phyloP scores from a whole-genome alignment of 2,797 vertebrate genomes.

The Enteromius treurensis region DNA sequence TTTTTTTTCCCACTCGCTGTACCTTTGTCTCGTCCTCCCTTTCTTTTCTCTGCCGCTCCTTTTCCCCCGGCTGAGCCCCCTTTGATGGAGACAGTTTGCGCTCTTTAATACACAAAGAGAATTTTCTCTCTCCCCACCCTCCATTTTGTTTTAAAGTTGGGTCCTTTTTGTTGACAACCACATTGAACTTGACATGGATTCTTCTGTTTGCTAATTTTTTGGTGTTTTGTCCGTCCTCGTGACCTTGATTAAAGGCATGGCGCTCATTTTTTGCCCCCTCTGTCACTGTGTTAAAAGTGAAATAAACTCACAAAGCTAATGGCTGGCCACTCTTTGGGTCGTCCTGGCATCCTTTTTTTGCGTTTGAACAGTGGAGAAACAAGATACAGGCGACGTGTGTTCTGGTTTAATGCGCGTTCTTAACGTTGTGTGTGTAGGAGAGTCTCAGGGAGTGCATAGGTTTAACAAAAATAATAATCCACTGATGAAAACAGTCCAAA shows the following conservation, averaged over 20 bases:
- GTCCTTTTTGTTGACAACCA: conserved; percentile 61
- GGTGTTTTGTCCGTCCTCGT: conserved; percentile 16
- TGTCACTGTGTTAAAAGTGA: conserved; percentile 25
- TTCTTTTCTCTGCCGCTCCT: conserved; percentile 63
- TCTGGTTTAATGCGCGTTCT: conserved; percentile 23
- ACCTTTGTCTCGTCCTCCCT: conserved; percentile 70
- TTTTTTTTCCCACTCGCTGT: conserved; percentile 76
- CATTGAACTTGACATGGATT: conserved; percentile 67
- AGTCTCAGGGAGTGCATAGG: conserved; percentile 43
- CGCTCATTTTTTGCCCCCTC: background rate
- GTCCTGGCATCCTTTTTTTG: conserved; percentile 24
- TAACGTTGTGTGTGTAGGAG: conserved; percentile 23
- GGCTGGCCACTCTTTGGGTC: conserved; percentile 48
- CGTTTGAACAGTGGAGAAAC: conserved; percentile 56
- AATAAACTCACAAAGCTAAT: conserved; percentile 59
- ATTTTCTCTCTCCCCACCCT: conserved; percentile 62
- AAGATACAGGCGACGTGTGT: conserved; percentile 5
- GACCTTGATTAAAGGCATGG: conserved; percentile 55
- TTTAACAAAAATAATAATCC: conserved; percentile 59
- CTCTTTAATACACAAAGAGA: conserved; percentile 90
- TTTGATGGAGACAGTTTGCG: conserved; percentile 89
- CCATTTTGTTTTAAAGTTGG: conserved; percentile 71
- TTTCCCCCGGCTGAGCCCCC: conserved; percentile 68
- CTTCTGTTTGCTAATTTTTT: conserved; percentile 23
- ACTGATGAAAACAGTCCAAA: conserved; percentile 58